Evolutionary conservation across 2,888 invertebrate genomes (phyloP), one percentile per base, ranked within the genome.

Genomic region (Drosophila fulvimacula): DNA sequence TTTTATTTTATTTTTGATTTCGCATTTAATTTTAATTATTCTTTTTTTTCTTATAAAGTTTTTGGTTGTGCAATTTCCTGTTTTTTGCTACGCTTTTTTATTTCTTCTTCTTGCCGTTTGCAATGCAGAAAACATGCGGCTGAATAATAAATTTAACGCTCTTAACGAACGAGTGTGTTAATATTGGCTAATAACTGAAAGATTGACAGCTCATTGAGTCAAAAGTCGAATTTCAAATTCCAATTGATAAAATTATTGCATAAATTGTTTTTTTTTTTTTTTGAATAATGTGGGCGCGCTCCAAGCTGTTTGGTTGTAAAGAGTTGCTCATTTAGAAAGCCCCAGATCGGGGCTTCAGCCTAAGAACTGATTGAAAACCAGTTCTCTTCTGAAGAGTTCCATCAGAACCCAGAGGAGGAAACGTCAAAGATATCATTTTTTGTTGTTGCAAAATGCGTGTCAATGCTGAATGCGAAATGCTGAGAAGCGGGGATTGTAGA

Each of bases 1-100:
- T 55, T 64, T 59, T 56, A 42, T n/a, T 38, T 21, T 62, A 66
- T 56, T 52, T 52, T 27, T 27, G 11, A 46, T 27, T 46, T 17
- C n/a, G 11, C 27, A 17, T 46, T 27, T 48, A 68, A 51, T 5
- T 51, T 51, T 51, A 6, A 38, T 52, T 24, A 24, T 1, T 51
- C 10, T n/a, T 0, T 36, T 21, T 48, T 6, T 30, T 15, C 1
- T 21, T 27, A 30, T 46, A 24, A 46, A 46, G n/a, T n/a, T 36
- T 34, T 51, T 34, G 21, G 24, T 82, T 79, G 46, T 55, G 52
- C 49, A 82, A 88, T 88, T 82, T 82, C 82, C 88, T 69, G 86
- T 79, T 88, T 78, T 11, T 34, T 34, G 34, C 34, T 34, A 13
- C 70, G 13, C 30, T 41, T 32, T 19, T 3, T 5, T 21, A 11